A percentile compares a stretch with the other conserved stretches of the same genome.
phyloP scores from a whole-genome alignment of 2,888 invertebrate species.

The Gymnosoma rotundatum region DNA sequence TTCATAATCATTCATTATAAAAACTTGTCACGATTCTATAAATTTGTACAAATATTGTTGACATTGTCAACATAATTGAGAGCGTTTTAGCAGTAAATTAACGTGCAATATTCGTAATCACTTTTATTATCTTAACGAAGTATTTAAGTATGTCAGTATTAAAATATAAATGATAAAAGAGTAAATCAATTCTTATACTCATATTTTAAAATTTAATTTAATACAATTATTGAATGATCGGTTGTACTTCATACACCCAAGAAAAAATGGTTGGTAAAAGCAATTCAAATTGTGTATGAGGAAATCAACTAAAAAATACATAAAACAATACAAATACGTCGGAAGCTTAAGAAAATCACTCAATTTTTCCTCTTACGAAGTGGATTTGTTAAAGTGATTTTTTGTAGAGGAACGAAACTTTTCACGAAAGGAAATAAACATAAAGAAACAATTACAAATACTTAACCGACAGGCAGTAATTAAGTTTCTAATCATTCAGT shows the following conservation, averaged over 20 bases:
- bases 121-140: slow-evolving; percentile 27
- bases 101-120: slow-evolving; percentile 39
- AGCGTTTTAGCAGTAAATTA: slow-evolving; percentile 29
- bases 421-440: too few species aligned
- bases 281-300: not conserved
- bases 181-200: not conserved
- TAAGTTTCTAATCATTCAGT: too few species aligned
- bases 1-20: slow-evolving; percentile 59
- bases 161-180: slow-evolving; percentile 1
- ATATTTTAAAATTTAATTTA: not conserved
- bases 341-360: too few species aligned
- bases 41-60: slow-evolving; percentile 39
- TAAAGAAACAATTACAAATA: too few species aligned
- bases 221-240: not conserved
- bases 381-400: too few species aligned
- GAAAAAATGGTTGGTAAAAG: slow-evolving; percentile 1
- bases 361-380: too few species aligned
- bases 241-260: slow-evolving; percentile 7
- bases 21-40: slow-evolving; percentile 57
- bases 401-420: too few species aligned
- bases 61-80: slow-evolving; percentile 64
- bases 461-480: too few species aligned
- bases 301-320: not conserved
- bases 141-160: not conserved
- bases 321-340: not conserved